phyloP scores from a whole-genome alignment of 2,113 vertebrate genomes.

The Sphyrna mokarran region DNA sequence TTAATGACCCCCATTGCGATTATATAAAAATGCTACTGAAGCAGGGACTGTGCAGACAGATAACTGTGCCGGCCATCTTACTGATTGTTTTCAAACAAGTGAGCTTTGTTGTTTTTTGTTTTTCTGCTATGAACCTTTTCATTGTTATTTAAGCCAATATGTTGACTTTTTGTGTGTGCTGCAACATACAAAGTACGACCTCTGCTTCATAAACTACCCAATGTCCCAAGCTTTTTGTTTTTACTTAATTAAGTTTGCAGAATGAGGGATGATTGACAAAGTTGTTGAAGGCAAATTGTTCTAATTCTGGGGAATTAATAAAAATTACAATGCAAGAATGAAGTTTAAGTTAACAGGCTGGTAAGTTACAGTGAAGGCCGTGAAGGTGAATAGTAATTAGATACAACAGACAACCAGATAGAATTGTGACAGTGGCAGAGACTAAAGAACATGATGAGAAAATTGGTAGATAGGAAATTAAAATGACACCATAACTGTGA shows the following conservation, averaged over 20 bases:
- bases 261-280: background rate
- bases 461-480: background rate
- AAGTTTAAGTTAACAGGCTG: background rate
- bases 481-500: background rate
- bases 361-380: background rate
- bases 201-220: background rate
- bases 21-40: background rate
- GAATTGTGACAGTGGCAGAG: background rate
- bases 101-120: background rate
- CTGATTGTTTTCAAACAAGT: background rate
- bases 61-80: background rate
- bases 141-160: background rate
- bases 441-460: background rate
- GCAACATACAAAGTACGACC: background rate
- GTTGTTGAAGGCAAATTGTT: background rate
- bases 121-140: background rate
- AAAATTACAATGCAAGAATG: background rate
- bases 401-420: background rate
- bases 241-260: background rate
- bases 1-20: background rate
- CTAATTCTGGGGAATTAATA: background rate
- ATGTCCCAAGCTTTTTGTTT: background rate
- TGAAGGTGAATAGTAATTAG: background rate
- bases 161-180: background rate
- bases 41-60: background rate